Percentiles rank a stretch among this genome's conserved stretches.
Evolutionary conservation across 2,888 invertebrate species (phyloP).

Genomic region (Macrostomum cliftonense): DNA sequence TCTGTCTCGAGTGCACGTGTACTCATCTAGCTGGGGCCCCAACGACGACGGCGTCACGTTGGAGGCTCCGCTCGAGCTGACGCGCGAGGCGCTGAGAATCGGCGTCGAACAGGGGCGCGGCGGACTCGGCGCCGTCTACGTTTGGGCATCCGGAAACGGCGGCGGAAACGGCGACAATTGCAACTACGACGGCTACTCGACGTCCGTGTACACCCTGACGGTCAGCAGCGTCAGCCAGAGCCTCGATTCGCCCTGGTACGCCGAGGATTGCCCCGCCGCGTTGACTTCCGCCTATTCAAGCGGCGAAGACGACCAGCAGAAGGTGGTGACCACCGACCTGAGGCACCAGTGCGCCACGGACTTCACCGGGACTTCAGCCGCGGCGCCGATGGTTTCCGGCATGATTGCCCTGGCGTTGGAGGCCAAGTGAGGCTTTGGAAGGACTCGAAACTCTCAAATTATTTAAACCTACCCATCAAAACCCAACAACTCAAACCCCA

Average conservation of each 20-base stretch:
- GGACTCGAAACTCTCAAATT: background rate
- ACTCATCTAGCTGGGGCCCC: slow-evolving; percentile 82
- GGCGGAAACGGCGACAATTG: slow-evolving; percentile 65
- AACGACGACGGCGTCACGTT: slow-evolving; percentile 70
- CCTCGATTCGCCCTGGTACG: slow-evolving; percentile 56
- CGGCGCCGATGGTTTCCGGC: slow-evolving; percentile 38
- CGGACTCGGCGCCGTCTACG: slow-evolving; percentile 65
- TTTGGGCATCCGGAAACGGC: slow-evolving; percentile 83
- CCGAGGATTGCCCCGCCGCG: slow-evolving; percentile 64
- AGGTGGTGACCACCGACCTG: slow-evolving; percentile 42
- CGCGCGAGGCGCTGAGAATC: slow-evolving; percentile 48
- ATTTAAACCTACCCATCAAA: too few relatives aligned
- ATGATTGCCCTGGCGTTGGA: slow-evolving; percentile 35
- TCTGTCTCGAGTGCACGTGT: slow-evolving; percentile 59
- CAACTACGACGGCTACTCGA: slow-evolving; percentile 70
- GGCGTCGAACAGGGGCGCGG: slow-evolving; percentile 42
- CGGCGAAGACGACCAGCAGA: slow-evolving; percentile 58
- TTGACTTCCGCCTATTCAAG: slow-evolving; percentile 67
- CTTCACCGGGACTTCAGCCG: slow-evolving; percentile 38
- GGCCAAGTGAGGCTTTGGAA: slow-evolving; percentile 2
- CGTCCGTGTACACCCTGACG: slow-evolving; percentile 65
- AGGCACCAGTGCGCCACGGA: slow-evolving; percentile 27
- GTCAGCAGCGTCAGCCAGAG: slow-evolving; percentile 65
- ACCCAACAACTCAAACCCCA: too few relatives aligned
- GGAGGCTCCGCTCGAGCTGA: slow-evolving; percentile 66